Evolutionary conservation across 2,888 invertebrate genomes (phyloP).

Genomic region (Papilio elwesi): DNA sequence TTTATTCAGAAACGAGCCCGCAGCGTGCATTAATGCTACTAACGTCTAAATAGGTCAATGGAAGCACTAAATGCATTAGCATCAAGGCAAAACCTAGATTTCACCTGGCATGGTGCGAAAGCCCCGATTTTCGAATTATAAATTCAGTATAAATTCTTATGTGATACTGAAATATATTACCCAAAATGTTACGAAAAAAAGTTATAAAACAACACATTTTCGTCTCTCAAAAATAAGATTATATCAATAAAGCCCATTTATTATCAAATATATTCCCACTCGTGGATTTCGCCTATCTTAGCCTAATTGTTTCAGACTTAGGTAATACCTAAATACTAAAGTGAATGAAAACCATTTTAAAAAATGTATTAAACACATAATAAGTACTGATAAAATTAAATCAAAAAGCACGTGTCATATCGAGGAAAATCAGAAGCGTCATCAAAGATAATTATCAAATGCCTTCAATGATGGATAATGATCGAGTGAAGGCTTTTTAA

Average conservation of each 20-base stretch:
- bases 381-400: not conserved
- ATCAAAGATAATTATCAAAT: constrained; percentile 19
- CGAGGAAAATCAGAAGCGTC: constrained; percentile 13
- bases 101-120: constrained; percentile 21
- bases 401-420: not conserved
- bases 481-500: not conserved
- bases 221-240: too few relatives aligned
- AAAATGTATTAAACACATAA: not conserved
- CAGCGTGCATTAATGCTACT: constrained; percentile 14
- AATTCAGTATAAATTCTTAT: too few relatives aligned
- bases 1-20: constrained; percentile 11
- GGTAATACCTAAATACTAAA: not conserved
- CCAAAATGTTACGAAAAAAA: too few relatives aligned
- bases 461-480: constrained; percentile 20
- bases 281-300: too few relatives aligned
- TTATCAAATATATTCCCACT: too few relatives aligned
- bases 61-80: constrained; percentile 36
- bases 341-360: not conserved
- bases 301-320: too few relatives aligned
- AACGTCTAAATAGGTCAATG: constrained; percentile 35
- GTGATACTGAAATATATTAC: too few relatives aligned
- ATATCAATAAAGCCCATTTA: too few relatives aligned
- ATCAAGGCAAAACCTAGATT: constrained; percentile 34
- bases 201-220: too few relatives aligned
- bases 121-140: not conserved